A percentile compares a stretch with the other conserved stretches of the same genome.
Evolutionary conservation across 2,113 vertebrate species (phyloP).

Genomic region (Charadrius vociferus): DNA sequence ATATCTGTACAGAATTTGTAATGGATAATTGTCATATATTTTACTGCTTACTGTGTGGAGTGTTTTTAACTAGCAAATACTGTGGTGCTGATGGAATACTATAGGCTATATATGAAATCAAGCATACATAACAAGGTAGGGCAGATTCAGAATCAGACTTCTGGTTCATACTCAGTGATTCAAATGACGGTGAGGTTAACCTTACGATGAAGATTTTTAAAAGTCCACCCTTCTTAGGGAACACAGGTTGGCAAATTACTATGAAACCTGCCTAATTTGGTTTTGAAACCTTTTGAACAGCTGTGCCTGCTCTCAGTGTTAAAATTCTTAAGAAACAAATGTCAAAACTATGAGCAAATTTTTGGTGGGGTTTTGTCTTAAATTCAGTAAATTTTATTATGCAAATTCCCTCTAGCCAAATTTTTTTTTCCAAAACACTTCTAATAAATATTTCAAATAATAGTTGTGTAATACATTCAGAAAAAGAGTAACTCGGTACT

Average conservation of each 20-base stretch:
- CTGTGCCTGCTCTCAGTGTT: neutral
- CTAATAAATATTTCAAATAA: neutral
- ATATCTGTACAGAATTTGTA: neutral
- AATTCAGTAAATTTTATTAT: neutral
- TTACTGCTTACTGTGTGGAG: neutral
- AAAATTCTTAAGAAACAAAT: neutral
- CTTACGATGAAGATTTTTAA: neutral
- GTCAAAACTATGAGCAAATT: neutral
- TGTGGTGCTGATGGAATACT: neutral
- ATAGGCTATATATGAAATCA: rapidly evolving
- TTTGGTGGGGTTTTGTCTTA: neutral
- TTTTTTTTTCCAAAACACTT: neutral
- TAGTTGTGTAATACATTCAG: neutral
- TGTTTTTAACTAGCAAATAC: neutral
- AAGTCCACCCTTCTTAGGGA: neutral
- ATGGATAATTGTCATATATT: rapidly evolving
- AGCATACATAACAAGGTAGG: neutral
- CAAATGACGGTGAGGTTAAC: neutral
- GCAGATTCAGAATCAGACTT: neutral
- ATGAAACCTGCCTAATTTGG: neutral
- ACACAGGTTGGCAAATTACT: neutral
- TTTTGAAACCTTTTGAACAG: neutral
- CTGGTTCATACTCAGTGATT: neutral
- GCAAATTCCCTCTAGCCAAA: neutral
- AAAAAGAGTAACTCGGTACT: neutral